Conservation (phyloP, 2,888 invertebrate species). For the Dexiosoma caninum region DNA sequence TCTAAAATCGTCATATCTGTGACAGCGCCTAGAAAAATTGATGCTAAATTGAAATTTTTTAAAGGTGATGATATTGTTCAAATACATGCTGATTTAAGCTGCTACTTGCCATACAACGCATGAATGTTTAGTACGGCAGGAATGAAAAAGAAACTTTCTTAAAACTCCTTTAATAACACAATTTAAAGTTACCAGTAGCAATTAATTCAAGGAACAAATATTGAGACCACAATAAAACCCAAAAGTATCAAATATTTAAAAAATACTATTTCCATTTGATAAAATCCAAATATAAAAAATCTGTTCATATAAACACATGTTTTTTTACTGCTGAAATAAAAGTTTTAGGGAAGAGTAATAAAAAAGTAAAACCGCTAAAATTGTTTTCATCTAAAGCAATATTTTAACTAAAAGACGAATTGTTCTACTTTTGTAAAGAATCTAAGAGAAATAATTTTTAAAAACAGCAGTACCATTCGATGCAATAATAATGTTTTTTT, state of each 20-base stretch:
- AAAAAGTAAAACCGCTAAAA: conserved; percentile 51
- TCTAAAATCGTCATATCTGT: too few species aligned
- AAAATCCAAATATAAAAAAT: neutral
- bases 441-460: conserved; percentile 18
- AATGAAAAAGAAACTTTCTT: neutral
- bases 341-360: conserved; percentile 18
- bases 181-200: conserved; percentile 17
- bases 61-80: too few species aligned
- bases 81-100: too few species aligned
- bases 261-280: conserved; percentile 28
- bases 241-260: conserved; percentile 24
- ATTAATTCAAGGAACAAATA: conserved; percentile 3
- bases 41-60: too few species aligned
- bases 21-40: too few species aligned
- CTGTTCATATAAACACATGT: neutral
- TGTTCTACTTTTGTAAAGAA: conserved; percentile 43
- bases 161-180: neutral
- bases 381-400: conserved; percentile 45
- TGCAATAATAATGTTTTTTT: neutral
- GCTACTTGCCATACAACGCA: too few species aligned
- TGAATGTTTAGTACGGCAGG: too few species aligned
- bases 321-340: neutral
- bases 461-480: conserved; percentile 36
- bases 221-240: conserved; percentile 9
- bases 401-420: conserved; percentile 28